Percentiles rank a stretch among this genome's conserved stretches.
Conservation (phyloP, 2,797 vertebrate species). For the Enteromius paludinosus region DNA sequence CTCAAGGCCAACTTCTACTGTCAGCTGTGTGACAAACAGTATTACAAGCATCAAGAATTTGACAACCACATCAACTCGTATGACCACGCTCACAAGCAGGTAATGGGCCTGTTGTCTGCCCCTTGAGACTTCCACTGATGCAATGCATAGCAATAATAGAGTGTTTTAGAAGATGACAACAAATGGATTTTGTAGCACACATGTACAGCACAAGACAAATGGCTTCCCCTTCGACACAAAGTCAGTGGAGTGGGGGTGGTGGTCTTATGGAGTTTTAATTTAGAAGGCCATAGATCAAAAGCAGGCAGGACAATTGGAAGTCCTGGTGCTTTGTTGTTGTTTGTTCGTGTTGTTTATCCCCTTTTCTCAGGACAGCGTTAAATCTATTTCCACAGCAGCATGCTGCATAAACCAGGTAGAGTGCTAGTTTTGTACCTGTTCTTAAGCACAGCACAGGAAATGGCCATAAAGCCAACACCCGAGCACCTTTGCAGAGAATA, state of each 20-base stretch:
- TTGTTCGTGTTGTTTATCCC: slow-evolving; percentile 38
- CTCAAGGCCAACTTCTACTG: slow-evolving; percentile 94
- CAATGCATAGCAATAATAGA: slow-evolving; percentile 29
- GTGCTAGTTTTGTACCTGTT: slow-evolving; percentile 19
- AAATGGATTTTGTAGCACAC: slow-evolving; percentile 28
- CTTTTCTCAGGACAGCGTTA: slow-evolving; percentile 14
- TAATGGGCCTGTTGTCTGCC: slow-evolving; percentile 63
- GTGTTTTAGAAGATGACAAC: slow-evolving; percentile 40
- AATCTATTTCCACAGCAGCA: slow-evolving; percentile 38
- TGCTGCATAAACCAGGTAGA: slow-evolving; percentile 16
- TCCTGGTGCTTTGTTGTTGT: slow-evolving; percentile 17
- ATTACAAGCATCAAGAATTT: slow-evolving; percentile 95
- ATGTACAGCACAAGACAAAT: slow-evolving; percentile 42
- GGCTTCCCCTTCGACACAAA: background rate
- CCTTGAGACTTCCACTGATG: slow-evolving; percentile 17
- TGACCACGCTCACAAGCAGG: slow-evolving; percentile 98
- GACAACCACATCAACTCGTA: slow-evolving; percentile 99
- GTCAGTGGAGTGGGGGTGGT: background rate
- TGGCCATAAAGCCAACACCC: slow-evolving; percentile 3
- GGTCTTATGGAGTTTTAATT: slow-evolving; percentile 47
- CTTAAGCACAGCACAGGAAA: slow-evolving; percentile 1
- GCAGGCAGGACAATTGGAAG: slow-evolving; percentile 39
- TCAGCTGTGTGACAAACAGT: slow-evolving; percentile 96
- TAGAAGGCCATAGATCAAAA: slow-evolving; percentile 35
- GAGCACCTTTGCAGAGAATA: slow-evolving; percentile 30